Evolutionary conservation across 2,113 vertebrate species (phyloP), one percentile per base, ranked within the genome.

Genomic region (Cinclus cinclus): DNA sequence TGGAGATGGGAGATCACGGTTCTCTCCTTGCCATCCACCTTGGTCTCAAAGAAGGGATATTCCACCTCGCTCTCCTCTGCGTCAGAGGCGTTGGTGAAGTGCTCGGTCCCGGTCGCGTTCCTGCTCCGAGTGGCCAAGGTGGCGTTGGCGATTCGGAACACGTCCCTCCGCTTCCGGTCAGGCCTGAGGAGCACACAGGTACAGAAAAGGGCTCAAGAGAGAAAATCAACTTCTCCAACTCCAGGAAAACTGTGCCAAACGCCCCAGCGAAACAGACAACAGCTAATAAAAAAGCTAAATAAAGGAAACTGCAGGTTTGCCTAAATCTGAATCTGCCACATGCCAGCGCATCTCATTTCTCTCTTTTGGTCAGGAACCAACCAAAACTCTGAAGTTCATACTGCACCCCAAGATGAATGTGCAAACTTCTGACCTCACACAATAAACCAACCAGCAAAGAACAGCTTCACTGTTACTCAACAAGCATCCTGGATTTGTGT

Each of bases 1-100:
- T 96, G 98, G 77, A 99, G 98, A 83, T 98, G 97, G 12, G 98
- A 97, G 77, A 99, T 99, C 11, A 99, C 98, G 0, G 98, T 98
- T 58, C 97, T 98, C 94, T 99, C 99, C 50, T 97, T 96, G 77
- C 97, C 95, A 56, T 98, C 98, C 96, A 99, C 98, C 86, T 97
- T 98, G 82, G 97, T 98, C 92, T 99, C 98, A 4, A 94, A 98
- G 97, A 99, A 99, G 2, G 98, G 98, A 91, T 98, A 99, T 59
- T 99, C 99, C 27, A 95, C 96, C 49, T 98, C 97, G 0, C 95
- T 96, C 58, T 98, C 98, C 41, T 99, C 98, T 0, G 97, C 11
- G 4, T 99, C 98, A 4, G 99, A 99, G 49, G 82, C 63, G 7
- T 99, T 99, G 62, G 96, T 94, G 77, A 97, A 97, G 58, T 93